A percentile compares a stretch with the other conserved stretches of the same genome.
Evolutionary conservation across 2,888 invertebrate genomes (phyloP).

Genomic region (Neoascia interrupta): DNA sequence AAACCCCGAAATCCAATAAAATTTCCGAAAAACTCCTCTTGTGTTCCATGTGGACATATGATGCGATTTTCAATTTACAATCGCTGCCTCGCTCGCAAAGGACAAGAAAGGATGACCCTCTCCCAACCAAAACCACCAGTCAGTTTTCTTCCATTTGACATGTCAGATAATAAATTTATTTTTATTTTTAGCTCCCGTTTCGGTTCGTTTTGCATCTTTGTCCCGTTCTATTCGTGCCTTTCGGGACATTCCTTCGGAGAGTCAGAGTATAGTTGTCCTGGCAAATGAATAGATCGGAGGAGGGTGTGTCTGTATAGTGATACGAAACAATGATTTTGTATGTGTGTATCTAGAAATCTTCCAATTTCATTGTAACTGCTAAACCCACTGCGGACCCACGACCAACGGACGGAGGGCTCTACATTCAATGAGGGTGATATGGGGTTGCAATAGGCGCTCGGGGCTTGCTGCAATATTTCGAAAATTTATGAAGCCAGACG

Average conservation of each 20-base stretch:
- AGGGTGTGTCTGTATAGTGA: too few species aligned
- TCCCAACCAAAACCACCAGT: conserved; percentile 55
- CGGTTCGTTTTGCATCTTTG: conserved; percentile 54
- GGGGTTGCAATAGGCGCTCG: conserved; percentile 46
- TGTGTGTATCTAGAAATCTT: conserved; percentile 58
- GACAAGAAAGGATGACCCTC: too few species aligned
- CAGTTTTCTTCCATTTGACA: conserved; percentile 65
- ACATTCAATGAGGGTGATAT: too few species aligned
- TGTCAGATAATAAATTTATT: conserved; percentile 68
- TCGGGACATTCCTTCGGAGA: conserved; percentile 33
- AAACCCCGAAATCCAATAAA: conserved; percentile 67
- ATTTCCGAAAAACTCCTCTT: conserved; percentile 33
- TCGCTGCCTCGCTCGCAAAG: too few species aligned
- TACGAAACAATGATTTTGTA: too few species aligned
- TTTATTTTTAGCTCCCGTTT: conserved; percentile 31
- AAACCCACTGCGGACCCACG: too few species aligned
- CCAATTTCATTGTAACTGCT: conserved; percentile 55
- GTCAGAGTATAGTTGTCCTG: too few species aligned
- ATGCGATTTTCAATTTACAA: conserved; percentile 68
- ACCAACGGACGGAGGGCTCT: too few species aligned
- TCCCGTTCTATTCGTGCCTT: too few species aligned
- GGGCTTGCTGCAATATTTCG: conserved; percentile 61
- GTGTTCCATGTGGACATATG: conserved; percentile 56
- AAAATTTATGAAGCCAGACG: conserved; percentile 61
- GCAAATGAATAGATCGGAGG: conserved; percentile 41